Conservation (phyloP, 2,113 vertebrate species). For the Pholis gunnellus region DNA sequence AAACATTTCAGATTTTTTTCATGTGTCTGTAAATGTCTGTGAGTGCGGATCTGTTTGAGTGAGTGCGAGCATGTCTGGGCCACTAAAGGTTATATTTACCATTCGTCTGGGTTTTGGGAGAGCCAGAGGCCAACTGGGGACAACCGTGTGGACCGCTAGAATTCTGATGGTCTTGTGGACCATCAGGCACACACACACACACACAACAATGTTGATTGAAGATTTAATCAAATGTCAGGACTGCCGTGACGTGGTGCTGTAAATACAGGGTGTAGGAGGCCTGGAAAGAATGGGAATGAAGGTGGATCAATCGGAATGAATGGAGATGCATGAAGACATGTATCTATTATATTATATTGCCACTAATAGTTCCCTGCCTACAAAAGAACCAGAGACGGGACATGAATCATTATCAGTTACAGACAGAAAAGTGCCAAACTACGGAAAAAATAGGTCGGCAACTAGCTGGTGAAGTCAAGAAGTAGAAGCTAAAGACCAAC, state of each 20-base stretch:
- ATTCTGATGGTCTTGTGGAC: conserved; percentile 55
- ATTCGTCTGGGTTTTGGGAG: conserved; percentile 66
- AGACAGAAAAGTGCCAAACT: background rate
- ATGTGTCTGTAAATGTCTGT: conserved; percentile 32
- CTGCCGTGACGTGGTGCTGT: background rate
- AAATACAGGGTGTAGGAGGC: conserved; percentile 27
- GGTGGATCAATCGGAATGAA: conserved; percentile 35
- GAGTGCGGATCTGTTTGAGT: background rate
- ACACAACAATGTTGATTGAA: conserved; percentile 38
- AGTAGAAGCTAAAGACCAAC: background rate
- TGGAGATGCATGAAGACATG: background rate
- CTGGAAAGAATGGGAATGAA: conserved; percentile 21
- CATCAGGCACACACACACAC: conserved; percentile 1
- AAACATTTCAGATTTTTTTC: conserved; percentile 31
- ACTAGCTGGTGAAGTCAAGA: background rate
- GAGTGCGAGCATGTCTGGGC: conserved; percentile 49
- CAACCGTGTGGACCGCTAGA: conserved; percentile 30
- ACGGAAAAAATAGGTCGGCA: background rate
- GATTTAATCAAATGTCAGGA: conserved; percentile 65
- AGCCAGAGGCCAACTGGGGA: conserved; percentile 54
- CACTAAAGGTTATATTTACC: conserved; percentile 79
- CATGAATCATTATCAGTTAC: background rate
- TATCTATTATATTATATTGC: background rate
- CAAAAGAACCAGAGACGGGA: background rate
- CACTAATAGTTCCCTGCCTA: background rate